Base-by-base conservation (phyloP, 2,113 vertebrate species). In the Perca schrenkii region DNA sequence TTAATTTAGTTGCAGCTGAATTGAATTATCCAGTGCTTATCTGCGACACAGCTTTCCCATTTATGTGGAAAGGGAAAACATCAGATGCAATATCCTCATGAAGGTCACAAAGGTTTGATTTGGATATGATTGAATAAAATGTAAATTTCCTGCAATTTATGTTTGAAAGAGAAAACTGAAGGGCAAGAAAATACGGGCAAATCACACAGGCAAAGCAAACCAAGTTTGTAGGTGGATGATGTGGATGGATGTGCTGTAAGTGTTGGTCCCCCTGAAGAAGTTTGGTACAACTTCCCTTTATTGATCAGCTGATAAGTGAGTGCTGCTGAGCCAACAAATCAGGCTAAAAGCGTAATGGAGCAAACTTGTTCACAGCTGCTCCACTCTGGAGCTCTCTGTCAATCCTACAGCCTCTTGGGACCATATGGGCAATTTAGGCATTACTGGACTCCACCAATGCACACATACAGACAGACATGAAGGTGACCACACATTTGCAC, bases 281-380 rank as follows among this genome's bases (percentile, higher is more conserved):
- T 93, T 90, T 76, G 61, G 58, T 85, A 78, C 71, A 74, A 73
- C 89, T 94, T 88, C 73, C 86, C 46, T 70, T 67, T 88, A 93
- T 94, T 73, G 94, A 94, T 93, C 78, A 68, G 68, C 62, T 77
- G 43, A 84, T 87, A 86, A 81, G 88, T 88, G 87, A 93, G 70
- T 82, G 88, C 89, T 93, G 92, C 93, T 94, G 94, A 94, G 81
- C 85, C 74, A 73, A 88, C 86, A 81, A 53, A 81, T 88, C 82
- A 63, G 84, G 36, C 82, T 85, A 76, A 92, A 90, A 91, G 91
- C 89, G 81, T 93, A 94, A 94, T 94, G 92, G 93, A 91, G 84
- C 87, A 83, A 88, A 91, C 76, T 68, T 92, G 86, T 92, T 90
- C 80, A 84, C 84, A 90, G 79, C 77, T 25, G 17, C 80, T 84